Percentiles rank a stretch among this genome's conserved stretches.
Conservation (phyloP, 2,888 invertebrate genomes). For the Melangyna quadrimaculata region DNA sequence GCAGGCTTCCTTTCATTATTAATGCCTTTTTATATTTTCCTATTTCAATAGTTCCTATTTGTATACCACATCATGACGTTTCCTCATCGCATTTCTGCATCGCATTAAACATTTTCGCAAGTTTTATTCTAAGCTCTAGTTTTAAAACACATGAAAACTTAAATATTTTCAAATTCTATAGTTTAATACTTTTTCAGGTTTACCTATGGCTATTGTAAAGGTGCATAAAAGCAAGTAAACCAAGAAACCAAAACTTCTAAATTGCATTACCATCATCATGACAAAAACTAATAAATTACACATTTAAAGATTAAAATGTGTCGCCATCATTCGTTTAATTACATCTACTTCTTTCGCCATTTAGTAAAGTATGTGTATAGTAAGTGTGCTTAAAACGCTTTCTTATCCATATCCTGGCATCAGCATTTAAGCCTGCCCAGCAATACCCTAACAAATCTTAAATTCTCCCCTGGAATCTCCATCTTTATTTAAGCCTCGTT, state of each 20-base stretch:
- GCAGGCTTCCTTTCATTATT: no score
- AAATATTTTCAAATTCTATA: background rate
- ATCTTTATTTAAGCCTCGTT: background rate
- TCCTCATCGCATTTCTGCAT: no score
- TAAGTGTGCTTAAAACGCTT: slow-evolving; percentile 4
- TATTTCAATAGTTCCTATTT: no score
- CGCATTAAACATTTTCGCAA: no score
- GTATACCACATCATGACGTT: no score
- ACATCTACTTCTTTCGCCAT: slow-evolving; percentile 40
- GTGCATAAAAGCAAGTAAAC: background rate
- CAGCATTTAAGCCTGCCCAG: slow-evolving; percentile 62
- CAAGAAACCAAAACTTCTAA: background rate
- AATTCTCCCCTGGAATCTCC: slow-evolving; percentile 35
- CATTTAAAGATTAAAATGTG: slow-evolving; percentile 60
- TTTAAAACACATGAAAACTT: background rate
- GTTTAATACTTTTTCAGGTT: background rate
- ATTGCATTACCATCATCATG: slow-evolving; percentile 40
- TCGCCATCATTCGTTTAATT: slow-evolving; percentile 57
- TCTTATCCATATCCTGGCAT: slow-evolving; percentile 68
- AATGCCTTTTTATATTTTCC: no score
- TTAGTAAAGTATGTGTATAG: background rate
- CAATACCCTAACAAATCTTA: slow-evolving; percentile 34
- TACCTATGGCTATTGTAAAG: no score
- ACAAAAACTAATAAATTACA: slow-evolving; percentile 65
- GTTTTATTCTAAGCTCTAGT: no score